Base-by-base conservation (phyloP, 2,797 vertebrate genomes). In the Notolabrus celidotus region DNA sequence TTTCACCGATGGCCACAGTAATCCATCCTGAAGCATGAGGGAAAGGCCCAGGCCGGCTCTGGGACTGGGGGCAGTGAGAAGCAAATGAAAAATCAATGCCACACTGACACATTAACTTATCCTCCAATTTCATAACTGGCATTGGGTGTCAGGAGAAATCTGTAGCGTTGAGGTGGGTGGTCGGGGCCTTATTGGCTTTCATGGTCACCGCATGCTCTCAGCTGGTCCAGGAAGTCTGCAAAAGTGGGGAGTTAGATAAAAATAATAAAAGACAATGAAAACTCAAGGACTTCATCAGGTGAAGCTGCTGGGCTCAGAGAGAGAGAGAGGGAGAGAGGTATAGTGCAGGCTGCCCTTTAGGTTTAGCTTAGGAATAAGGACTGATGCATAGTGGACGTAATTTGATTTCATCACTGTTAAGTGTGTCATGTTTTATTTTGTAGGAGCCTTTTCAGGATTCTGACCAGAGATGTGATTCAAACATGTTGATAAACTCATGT, bases 31-130 rank as follows among this genome's bases (percentile, higher is more conserved):
- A 90, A 88, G 83, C 84, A 63, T 80, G 74, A 78, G 85, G 85
- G 87, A 88, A 88, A 88, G 77, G 83, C 77, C 71, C 25, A 14
- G 68, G 67, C 82, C 73, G 80, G 76, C 78, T 83, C 61, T 82
- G 85, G 71, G 86, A 90, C 80, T 75, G 73, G 71, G 77, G 83
- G 79, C 85, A 85, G 86, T 70, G 67, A 86, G 85, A 87, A 79
- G 88, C 82, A 92, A 93, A 93, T 92, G 89, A 92, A 93, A 93
- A 93, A 93, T 92, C 92, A 89, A 93, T 92, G 89, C 71, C 74
- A 64, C 88, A 86, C 88, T 92, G 92, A 93, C 92, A 93, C 89
- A 92, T 93, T 92, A 93, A 93, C 92, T 91, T 92, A 92, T 92
- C 89, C 90, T 88, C 86, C 88, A 88, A 88, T 92, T 93, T 92